These are phyloP conservation scores for Manduca sexta DNA, from an alignment of 1,140 invertebrate species.

Conservation along the genomic window DNA sequence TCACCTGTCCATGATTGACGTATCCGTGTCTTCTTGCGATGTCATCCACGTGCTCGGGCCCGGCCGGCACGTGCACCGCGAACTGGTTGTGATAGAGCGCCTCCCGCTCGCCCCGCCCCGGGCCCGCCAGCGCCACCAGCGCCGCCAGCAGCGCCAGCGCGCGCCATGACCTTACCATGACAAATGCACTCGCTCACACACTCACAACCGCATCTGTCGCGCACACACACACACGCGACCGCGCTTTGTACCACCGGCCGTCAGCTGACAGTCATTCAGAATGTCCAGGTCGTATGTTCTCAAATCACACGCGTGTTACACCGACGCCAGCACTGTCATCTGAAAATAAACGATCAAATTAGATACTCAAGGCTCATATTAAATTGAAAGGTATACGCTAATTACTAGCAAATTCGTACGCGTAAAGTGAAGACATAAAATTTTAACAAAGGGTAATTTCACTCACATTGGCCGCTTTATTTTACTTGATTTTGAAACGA, in stretches of 20 bases:
- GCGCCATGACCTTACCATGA: constrained; percentile 58
- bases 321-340: constrained; percentile 22
- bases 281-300: too few species aligned
- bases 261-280: constrained; percentile 2
- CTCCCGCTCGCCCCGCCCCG: constrained; percentile 30
- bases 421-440: constrained; percentile 42
- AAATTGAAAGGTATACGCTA: too few species aligned
- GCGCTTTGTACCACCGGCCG: constrained; percentile 10
- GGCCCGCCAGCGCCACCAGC: constrained; percentile 18
- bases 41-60: constrained; percentile 70
- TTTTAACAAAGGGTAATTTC: constrained; percentile 47
- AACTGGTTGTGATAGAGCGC: constrained; percentile 84
- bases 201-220: constrained; percentile 41
- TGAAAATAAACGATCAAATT: too few species aligned
- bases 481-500: constrained; percentile 33
- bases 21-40: constrained; percentile 83
- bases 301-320: neutral
- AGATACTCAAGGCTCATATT: too few species aligned
- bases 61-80: constrained; percentile 82
- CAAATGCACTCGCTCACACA: constrained; percentile 19
- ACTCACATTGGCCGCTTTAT: constrained; percentile 17
- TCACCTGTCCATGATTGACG: constrained; percentile 83
- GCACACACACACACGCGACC: constrained; percentile 19
- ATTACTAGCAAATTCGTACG: constrained; percentile 28
- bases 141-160: constrained; percentile 51